Base-by-base conservation (phyloP, 2,888 invertebrate species). In the Hipparchia semele region DNA sequence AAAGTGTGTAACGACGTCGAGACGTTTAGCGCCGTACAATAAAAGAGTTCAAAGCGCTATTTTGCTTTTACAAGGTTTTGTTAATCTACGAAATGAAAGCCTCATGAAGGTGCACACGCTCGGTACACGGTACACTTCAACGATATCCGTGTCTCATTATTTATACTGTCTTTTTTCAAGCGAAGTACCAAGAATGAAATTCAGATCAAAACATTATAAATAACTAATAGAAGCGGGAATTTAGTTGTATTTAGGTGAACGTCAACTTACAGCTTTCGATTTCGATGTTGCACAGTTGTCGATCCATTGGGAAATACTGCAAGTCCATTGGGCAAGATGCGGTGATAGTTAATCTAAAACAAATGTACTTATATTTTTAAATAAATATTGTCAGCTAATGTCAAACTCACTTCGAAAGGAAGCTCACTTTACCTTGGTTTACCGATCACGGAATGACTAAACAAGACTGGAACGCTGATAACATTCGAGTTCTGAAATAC, bases 311-410 rank as follows among this genome's bases (percentile, higher is more conserved):
- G 92, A 98, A 99, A 92, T 98, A 98, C 89, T 98, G 98, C 75
- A 99, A 96, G 91, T 98, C 98, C 98, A 99, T 98, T 65, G 98
- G 98, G 94, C 99, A 99, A 82, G 98, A 98, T 81, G 98, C 98
- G 80, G 98, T 99, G 85, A 99, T 98, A 82, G 98, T 99, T 94
- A 99, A 96, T 91, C 98, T 98, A 95, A 13, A 95, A 95, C 53
- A 69, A 53, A 69, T 54, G 13, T 54, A 13, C 23, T 10, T 10
- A 1, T 12, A n/a, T 12, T 58, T n/a, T 39, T 39, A 39, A 39
- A 39, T 39, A 39, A 23, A 23, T 23, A 23, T 23, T 23, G 23
- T 23, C 23, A 23, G 23, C 23, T 23, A 23, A 23, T 23, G 23
- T 0, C 23, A 23, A 23, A 23, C 23, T 23, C 23, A 23, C 23